Evolutionary conservation across 37 sponge, comb jelly and placozoan genomes (phyloP).

Genomic region (Geodia barretti): DNA sequence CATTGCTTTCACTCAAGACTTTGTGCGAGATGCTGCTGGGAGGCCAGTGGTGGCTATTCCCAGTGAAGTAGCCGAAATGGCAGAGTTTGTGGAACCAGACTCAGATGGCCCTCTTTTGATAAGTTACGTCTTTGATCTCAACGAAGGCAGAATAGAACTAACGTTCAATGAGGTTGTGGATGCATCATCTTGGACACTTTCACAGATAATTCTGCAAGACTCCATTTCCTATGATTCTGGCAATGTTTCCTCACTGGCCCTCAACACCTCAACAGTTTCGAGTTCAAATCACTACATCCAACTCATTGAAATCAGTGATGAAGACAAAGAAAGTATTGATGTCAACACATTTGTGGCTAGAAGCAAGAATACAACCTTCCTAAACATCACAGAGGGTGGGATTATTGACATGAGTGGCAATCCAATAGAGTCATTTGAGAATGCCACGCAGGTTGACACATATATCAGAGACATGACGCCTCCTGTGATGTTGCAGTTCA

Average conservation of each 20-base stretch:
- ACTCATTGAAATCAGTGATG: slow-evolving; percentile 50
- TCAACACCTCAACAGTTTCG: slow-evolving; percentile 25
- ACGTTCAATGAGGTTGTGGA: slow-evolving; percentile 90
- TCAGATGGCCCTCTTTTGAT: slow-evolving; percentile 53
- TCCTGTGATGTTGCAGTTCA: slow-evolving; percentile 61
- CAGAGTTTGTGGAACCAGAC: slow-evolving; percentile 36
- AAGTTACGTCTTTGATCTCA: slow-evolving; percentile 63
- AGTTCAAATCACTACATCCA: slow-evolving; percentile 64
- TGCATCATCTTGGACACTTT: slow-evolving; percentile 30
- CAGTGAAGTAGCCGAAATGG: slow-evolving; percentile 14
- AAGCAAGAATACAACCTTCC: slow-evolving; percentile 66
- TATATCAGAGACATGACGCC: slow-evolving; percentile 61
- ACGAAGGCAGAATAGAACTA: slow-evolving; percentile 42
- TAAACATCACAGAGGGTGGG: slow-evolving; percentile 64
- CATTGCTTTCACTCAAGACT: slow-evolving; percentile 42
- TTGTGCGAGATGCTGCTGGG: slow-evolving; percentile 59
- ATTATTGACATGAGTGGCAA: slow-evolving; percentile 65
- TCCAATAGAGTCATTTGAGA: slow-evolving; percentile 21
- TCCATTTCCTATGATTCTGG: slow-evolving; percentile 7
- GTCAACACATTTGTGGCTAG: slow-evolving; percentile 46
- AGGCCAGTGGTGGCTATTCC: slow-evolving; percentile 32
- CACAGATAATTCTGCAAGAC: slow-evolving; percentile 52
- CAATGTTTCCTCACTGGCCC: slow-evolving; percentile 31
- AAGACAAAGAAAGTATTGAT: slow-evolving; percentile 71
- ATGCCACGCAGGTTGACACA: slow-evolving; percentile 15